Base-by-base conservation (phyloP, 2,797 vertebrate genomes). In the Gadopsis bispinosus region DNA sequence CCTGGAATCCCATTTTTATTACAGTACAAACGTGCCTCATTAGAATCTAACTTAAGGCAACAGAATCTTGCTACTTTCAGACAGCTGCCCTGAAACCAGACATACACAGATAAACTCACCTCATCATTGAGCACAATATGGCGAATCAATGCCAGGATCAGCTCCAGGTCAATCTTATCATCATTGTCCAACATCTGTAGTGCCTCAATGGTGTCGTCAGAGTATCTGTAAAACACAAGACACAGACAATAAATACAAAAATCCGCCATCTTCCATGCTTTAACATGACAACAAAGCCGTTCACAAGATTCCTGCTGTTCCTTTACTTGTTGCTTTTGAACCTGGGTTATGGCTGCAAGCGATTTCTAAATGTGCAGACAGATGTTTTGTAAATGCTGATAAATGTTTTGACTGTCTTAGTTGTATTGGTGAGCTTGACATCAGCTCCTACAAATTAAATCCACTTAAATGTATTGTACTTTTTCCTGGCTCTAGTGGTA, bases 141-240 rank as follows among this genome's bases (percentile, higher is more conserved):
- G 80, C 94, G 96, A 88, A 99, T 99, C 67, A 99, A 96, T 2
- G 96, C 95, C 81, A 96, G 87, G 60, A 99, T 95, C 66, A 99
- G 96, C 62, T 97, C 95, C 81, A 99, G 95, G 93, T 99, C 97
- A 51, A 99, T 96, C 91, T 96, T 98, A 10, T 99, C 98, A 87
- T 99, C 97, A 3, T 83, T 73, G 85, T 99, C 97, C 87, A 98
- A 94, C 92, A 93, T 95, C 90, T 97, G 96, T 78, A 99, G 67
- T 41, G 95, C 92, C 55, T 95, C 86, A 29, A 98, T 89, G 14
- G 98, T 99, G 83, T 86, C 90, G 64, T 96, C 93, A 31, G 97
- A 98, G 86, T 97, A 99, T 90, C 98, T 99, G 88, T 22, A 82
- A 89, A 83, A 88, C 31, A 76, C 1, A 50, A 7, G 4, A 33